Evolutionary conservation across 2,797 vertebrate species (phyloP).

Genomic region (Mionectes olivaceus): DNA sequence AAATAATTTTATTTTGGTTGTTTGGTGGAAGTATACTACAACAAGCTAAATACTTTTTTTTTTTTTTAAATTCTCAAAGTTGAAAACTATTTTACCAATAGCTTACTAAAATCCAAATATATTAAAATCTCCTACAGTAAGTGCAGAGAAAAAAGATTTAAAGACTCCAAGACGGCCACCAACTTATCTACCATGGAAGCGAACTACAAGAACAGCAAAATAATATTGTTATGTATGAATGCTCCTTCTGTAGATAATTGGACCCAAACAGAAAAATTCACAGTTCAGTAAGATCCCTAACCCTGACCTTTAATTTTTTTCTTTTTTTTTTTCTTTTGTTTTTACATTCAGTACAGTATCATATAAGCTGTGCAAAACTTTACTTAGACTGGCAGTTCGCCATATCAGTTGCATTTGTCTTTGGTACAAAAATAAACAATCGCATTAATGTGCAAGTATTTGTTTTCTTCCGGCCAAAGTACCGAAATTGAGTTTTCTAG

Average conservation of each 20-base stretch:
- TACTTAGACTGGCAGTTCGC: constrained; percentile 99
- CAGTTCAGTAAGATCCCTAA: constrained; percentile 99
- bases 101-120: constrained; percentile 86
- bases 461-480: constrained; percentile 86
- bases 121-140: constrained; percentile 85
- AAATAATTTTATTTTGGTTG: constrained; percentile 95
- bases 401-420: constrained; percentile 99
- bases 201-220: constrained; percentile 85
- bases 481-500: constrained; percentile 94
- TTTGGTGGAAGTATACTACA: constrained; percentile 88
- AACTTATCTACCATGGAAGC: constrained; percentile 88
- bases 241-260: constrained; percentile 99
- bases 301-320: constrained; percentile 87
- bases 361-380: constrained; percentile 99
- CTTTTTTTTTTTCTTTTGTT: constrained; percentile 74
- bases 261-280: constrained; percentile 97
- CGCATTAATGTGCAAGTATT: constrained; percentile 98
- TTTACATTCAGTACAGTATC: constrained; percentile 99
- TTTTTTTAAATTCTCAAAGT: constrained; percentile 82
- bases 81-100: constrained; percentile 83
- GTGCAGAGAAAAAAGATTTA: constrained; percentile 82
- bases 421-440: constrained; percentile 99
- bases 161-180: constrained; percentile 82
- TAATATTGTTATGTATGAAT: constrained; percentile 87
- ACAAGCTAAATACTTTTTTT: constrained; percentile 82